Evolutionary conservation across 2,113 vertebrate species (phyloP).

Genomic region (Macheiramphus alcinus): DNA sequence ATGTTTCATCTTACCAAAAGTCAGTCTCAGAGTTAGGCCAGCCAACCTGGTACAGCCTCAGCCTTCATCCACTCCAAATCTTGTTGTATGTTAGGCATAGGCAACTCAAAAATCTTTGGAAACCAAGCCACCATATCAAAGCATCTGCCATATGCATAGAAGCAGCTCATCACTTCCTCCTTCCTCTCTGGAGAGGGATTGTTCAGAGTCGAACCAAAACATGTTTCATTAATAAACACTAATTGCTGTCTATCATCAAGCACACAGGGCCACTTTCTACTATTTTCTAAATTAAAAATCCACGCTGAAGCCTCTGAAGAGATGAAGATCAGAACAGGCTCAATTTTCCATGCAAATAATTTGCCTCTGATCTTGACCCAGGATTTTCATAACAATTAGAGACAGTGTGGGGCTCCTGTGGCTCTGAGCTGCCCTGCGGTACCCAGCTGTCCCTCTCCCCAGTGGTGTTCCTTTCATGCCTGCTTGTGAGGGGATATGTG

Average conservation of each 20-base stretch:
- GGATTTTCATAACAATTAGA: conserved; percentile 42
- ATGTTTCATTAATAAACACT: not conserved
- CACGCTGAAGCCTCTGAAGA: conserved; percentile 27
- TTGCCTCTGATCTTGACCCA: conserved; percentile 21
- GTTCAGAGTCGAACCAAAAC: not conserved
- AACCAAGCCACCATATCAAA: not conserved
- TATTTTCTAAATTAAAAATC: conserved; percentile 52
- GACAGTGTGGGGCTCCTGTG: not conserved
- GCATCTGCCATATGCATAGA: not conserved
- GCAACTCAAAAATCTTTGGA: not conserved
- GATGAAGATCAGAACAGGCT: conserved; percentile 10
- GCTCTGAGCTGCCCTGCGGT: not conserved
- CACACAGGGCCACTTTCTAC: conserved; percentile 19
- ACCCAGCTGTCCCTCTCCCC: not conserved
- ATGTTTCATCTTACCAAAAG: not conserved
- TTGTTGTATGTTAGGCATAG: not conserved
- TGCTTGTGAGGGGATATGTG: not conserved
- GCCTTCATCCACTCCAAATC: not conserved
- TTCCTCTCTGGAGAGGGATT: not conserved
- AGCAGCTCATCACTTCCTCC: not conserved
- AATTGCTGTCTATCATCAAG: conserved; percentile 20
- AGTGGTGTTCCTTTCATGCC: not conserved
- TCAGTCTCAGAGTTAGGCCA: not conserved
- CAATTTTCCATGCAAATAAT: conserved; percentile 21
- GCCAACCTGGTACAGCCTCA: not conserved